These are phyloP conservation scores for Eolophus roseicapilla DNA, from an alignment of 2,113 vertebrate species.

Conservation along the genomic window DNA sequence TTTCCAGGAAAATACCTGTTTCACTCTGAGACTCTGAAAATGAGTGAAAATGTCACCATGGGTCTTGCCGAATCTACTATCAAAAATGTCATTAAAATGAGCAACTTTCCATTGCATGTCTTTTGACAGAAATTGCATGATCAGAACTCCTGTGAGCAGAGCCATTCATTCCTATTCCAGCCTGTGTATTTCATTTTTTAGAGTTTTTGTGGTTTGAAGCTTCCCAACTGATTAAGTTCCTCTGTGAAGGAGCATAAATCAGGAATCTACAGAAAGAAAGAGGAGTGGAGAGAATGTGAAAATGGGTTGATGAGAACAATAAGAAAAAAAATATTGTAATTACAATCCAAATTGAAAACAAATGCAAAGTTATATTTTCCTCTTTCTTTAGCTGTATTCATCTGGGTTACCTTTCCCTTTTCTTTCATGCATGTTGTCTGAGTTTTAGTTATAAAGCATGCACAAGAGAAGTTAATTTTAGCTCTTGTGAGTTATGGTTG, in stretches of 20 bases:
- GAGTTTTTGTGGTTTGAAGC: not conserved
- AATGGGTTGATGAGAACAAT: not conserved
- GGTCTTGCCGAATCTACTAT: not conserved
- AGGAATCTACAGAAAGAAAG: not conserved
- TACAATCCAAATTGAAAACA: not conserved
- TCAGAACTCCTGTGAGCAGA: not conserved
- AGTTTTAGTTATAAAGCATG: not conserved
- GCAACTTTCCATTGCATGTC: not conserved
- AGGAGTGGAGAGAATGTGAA: not conserved
- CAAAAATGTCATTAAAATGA: not conserved
- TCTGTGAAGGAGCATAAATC: not conserved
- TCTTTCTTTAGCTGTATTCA: not conserved
- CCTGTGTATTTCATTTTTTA: not conserved
- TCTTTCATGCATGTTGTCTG: not conserved
- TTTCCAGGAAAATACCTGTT: not conserved
- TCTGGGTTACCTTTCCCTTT: not conserved
- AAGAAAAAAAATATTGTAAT: not conserved
- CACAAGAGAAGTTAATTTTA: slow-evolving; percentile 14
- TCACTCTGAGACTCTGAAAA: not conserved
- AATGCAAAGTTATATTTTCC: not conserved
- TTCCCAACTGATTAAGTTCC: not conserved
- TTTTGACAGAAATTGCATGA: not conserved
- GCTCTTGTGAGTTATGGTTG: not conserved
- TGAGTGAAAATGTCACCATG: not conserved
- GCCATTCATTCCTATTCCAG: not conserved